Evolutionary conservation across 1,140 invertebrate species (phyloP).

Genomic region (Zaprionus gabonicus): DNA sequence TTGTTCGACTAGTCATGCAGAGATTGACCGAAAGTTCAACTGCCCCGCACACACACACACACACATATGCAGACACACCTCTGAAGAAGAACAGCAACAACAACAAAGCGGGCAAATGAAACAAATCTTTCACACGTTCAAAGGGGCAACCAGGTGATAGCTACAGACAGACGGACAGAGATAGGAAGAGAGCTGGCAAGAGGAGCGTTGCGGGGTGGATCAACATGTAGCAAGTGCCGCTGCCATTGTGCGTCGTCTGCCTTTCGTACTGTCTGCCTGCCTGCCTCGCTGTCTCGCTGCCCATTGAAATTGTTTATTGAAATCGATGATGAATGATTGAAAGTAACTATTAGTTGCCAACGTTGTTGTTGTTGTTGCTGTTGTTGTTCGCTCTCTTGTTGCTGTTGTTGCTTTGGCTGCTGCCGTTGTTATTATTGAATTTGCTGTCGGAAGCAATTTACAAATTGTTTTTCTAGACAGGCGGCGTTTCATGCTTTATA

Average conservation of each 20-base stretch:
- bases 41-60: conserved; percentile 34
- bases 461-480: conserved; percentile 54
- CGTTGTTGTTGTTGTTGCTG: conserved; percentile 41
- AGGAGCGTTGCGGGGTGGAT: not conserved
- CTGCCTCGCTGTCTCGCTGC: conserved; percentile 30
- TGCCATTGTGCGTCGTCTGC: conserved; percentile 54
- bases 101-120: conserved; percentile 41
- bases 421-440: conserved; percentile 69
- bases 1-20: conserved; percentile 40
- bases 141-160: conserved; percentile 12
- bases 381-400: conserved; percentile 27
- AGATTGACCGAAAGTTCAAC: conserved; percentile 53
- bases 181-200: not conserved
- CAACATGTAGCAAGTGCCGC: conserved; percentile 43
- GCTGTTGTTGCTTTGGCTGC: conserved; percentile 32
- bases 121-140: conserved; percentile 76
- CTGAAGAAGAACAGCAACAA: conserved; percentile 2
- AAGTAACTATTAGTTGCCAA: conserved; percentile 76
- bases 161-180: not conserved
- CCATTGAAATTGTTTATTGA: conserved; percentile 82
- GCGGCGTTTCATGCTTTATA: conserved; percentile 31
- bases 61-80: not conserved
- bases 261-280: conserved; percentile 19
- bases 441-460: conserved; percentile 80
- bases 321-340: conserved; percentile 82